Percentiles rank a stretch among this genome's conserved stretches.
Evolutionary conservation across 1,140 invertebrate genomes (phyloP).

Genomic region (Heliconius congener): DNA sequence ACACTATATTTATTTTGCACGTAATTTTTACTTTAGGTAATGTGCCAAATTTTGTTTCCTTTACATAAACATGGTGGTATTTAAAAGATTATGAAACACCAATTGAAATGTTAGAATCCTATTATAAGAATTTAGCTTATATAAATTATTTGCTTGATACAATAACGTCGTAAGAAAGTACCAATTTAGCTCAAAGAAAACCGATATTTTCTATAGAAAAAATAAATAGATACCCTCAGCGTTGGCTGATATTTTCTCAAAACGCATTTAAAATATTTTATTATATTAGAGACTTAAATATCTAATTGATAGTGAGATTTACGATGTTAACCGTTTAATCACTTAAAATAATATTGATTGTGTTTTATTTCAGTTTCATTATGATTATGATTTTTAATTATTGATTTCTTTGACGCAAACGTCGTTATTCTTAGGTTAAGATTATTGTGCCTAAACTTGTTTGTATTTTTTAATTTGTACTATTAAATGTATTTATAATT

Average conservation of each 20-base stretch:
- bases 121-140: slow-evolving; percentile 30
- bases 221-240: slow-evolving; percentile 39
- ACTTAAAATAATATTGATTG: slow-evolving; percentile 17
- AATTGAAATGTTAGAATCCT: slow-evolving; percentile 15
- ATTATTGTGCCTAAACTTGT: slow-evolving; percentile 42
- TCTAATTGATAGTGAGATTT: slow-evolving; percentile 41
- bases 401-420: background rate
- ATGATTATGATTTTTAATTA: background rate
- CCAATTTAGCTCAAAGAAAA: slow-evolving; percentile 48
- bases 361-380: background rate
- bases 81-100: slow-evolving; percentile 15
- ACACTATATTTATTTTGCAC: slow-evolving; percentile 23
- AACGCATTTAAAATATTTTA: slow-evolving; percentile 40
- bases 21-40: slow-evolving; percentile 44
- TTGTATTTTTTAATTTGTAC: slow-evolving; percentile 31
- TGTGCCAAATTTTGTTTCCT: slow-evolving; percentile 56
- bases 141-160: slow-evolving; percentile 33
- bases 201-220: slow-evolving; percentile 44
- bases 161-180: slow-evolving; percentile 39
- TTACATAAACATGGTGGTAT: slow-evolving; percentile 13
- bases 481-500: slow-evolving; percentile 21
- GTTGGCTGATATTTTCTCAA: slow-evolving; percentile 43
- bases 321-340: slow-evolving; percentile 33
- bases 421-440: slow-evolving; percentile 39
- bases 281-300: slow-evolving; percentile 32